Base-by-base conservation (phyloP, 2,113 vertebrate species). In the Carollia perspicillata region DNA sequence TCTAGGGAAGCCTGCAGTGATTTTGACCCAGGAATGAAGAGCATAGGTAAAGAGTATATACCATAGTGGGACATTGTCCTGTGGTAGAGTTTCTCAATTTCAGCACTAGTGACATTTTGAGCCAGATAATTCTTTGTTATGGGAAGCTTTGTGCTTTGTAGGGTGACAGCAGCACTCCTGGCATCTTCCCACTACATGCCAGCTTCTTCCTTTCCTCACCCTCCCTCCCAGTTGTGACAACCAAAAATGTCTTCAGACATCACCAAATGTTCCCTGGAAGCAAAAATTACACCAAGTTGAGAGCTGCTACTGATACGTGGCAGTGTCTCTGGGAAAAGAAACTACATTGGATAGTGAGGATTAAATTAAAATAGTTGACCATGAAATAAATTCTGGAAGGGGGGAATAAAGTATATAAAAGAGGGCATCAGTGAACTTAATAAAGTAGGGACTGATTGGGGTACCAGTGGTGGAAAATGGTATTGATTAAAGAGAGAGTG, bases 321-420 rank as follows among this genome's bases (percentile, higher is more conserved):
- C 5, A 94, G 20, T 85, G 23, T 65, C 42, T 90, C 8, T 53
- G 74, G 28, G 49, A 80, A 93, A 78, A 65, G 49, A 89, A 90
- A 65, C 8, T 63, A 40, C 12, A 55, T 53, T 93, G 86, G 26
- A 60, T 79, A n/a, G 40, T n/a, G 13, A 75, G 28, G 20, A 53
- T 40, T 94, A 37, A 69, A 84, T 65, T 92, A 92, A 90, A 89
- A 69, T 80, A 84, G 35, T 71, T 84, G 51, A 47, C 63, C 22
- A 44, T 40, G 40, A 95, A 86, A 60, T 96, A 87, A 72, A 47
- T 84, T 93, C 74, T 93, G 49, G n/a, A 93, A 90, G 69, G n/a
- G 69, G n/a, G 63, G n/a, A 90, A 33, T 81, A 69, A 90, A 86
- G 37, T 30, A 26, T 87, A 42, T 66, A 89, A 77, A 92, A 63